phyloP scores from a whole-genome alignment of 2,888 invertebrate genomes.

The Epinotia bilunana region DNA sequence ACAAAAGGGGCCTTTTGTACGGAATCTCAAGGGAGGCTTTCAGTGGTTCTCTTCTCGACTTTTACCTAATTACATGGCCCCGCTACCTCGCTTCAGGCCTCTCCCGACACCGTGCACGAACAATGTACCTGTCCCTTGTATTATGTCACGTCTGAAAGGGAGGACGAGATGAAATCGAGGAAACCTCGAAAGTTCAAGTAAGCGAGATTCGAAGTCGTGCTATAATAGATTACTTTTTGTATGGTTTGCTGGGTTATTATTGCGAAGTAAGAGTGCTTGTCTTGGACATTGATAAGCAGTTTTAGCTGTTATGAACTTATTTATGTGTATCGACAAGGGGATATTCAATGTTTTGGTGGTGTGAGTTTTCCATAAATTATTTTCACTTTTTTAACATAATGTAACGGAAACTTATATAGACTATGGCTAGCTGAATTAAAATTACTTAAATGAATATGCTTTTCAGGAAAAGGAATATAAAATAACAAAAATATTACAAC shows the following conservation, averaged over 20 bases:
- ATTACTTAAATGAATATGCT: too few species aligned
- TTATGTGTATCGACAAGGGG: not conserved
- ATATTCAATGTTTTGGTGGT: not conserved
- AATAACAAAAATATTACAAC: too few species aligned
- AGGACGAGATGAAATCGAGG: slow-evolving; percentile 7
- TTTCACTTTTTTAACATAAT: too few species aligned
- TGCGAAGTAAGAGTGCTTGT: not conserved
- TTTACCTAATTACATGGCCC: slow-evolving; percentile 43
- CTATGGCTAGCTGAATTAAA: too few species aligned
- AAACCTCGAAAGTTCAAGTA: not conserved
- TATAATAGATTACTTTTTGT: slow-evolving; percentile 13
- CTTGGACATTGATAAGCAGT: not conserved
- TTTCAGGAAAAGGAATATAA: too few species aligned
- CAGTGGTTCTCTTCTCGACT: slow-evolving; percentile 35
- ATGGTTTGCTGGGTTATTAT: slow-evolving; percentile 4
- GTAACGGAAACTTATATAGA: too few species aligned
- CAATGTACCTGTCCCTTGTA: slow-evolving; percentile 22
- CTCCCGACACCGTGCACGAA: slow-evolving; percentile 3
- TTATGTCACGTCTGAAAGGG: slow-evolving; percentile 21
- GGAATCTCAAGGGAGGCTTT: slow-evolving; percentile 36
- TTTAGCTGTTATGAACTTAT: not conserved
- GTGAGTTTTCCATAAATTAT: too few species aligned
- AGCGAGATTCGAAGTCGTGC: slow-evolving; percentile 13
- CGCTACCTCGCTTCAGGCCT: slow-evolving; percentile 6
- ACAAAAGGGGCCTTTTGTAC: slow-evolving; percentile 42